Base-by-base conservation (phyloP, 2,888 invertebrate species). In the Cheilosia soror region DNA sequence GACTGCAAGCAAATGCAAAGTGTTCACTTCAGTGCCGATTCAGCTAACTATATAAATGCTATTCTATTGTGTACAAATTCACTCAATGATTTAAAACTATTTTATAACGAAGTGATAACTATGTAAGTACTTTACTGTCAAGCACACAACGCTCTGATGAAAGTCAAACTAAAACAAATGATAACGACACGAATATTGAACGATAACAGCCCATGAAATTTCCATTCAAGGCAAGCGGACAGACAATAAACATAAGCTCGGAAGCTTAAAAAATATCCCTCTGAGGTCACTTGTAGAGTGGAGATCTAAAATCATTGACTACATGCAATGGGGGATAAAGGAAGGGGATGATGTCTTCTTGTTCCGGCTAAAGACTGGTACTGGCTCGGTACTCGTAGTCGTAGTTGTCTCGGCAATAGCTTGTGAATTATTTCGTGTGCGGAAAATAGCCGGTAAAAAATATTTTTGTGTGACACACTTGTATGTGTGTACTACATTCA, bases 81-180 rank as follows among this genome's bases (percentile, higher is more conserved):
- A 4, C 37, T 37, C 78, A 62, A 76, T 71, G 77, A 68, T 44
- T 72, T 47, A 58, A 55, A 72, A 49, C 66, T 62, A 55, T 77
- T 82, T 77, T 82, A 82, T 77, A 72, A 82, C 66, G 15, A 60
- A 77, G 76, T 77, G 82, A 82, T 77, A 77, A 66, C 65, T 66
- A 60, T 82, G 72, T 77, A 66, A 72, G 71, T 57, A 82, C 60
- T 72, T 49, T 40, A 69, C 49, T 33, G 4, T 5, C 55, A 81
- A 75, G 62, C 25, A 76, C 65, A 76, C 63, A 49, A 7, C n/a
- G 57, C 51, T 68, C 57, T 29, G n/a, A 51, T 58, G 55, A 20
- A 51, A 83, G 57, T 62, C 40, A 51, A 55, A 63, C 68, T 73
- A 57, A 66, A 75, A 60, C 84, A 71, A 51, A 66, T 76, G 80